Evolutionary conservation across 2,888 invertebrate species (phyloP), one percentile per base, ranked within the genome.

Genomic region (Caenorhabditis japonica): DNA sequence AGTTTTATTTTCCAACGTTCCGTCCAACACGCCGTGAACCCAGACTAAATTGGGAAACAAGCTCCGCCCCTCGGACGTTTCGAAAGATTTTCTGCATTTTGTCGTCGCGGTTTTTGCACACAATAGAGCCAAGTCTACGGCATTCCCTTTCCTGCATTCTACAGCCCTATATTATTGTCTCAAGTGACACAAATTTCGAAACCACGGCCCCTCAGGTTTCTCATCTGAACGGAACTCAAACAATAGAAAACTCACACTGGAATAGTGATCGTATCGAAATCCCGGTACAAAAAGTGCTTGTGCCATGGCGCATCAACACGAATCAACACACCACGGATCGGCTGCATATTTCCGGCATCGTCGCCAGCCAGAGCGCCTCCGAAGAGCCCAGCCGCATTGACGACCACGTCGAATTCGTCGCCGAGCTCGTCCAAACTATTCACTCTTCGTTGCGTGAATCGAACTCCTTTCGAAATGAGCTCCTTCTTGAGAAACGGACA

Each of bases 271-370:
- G 77, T 81, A 15, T 25, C 38, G 47, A 81, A 80, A 38, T 82
- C 79, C 17, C 78, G 55, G 49, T 82, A 95, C 86, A 93, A 93
- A 55, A 94, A 94, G 5, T 92, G 92, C 89, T 94, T 94, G 39
- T 95, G 90, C 94, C 94, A 95, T 0, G 95, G 94, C 0, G 95
- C 95, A 68, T 91, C 91, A 0, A 92, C 91, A 92, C 92, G 71
- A 17, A 80, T 46, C 7, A 75, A 36, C 17, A 27, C 74, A 8
- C 59, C 71, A 15, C 49, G 51, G 17, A 51, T 51, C 46, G 82
- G 82, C 33, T 59, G 59, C 60, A 80, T 66, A 10, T 80, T 76
- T 1, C 82, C 71, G 15, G 68, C 70, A 43, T 79, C 81, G 76
- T 90, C 90, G 17, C 85, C 80, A 0, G 88, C 76, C 36, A 90